Evolutionary conservation across 2,888 invertebrate species (phyloP).

Genomic region (Caenorhabditis doughertyi): DNA sequence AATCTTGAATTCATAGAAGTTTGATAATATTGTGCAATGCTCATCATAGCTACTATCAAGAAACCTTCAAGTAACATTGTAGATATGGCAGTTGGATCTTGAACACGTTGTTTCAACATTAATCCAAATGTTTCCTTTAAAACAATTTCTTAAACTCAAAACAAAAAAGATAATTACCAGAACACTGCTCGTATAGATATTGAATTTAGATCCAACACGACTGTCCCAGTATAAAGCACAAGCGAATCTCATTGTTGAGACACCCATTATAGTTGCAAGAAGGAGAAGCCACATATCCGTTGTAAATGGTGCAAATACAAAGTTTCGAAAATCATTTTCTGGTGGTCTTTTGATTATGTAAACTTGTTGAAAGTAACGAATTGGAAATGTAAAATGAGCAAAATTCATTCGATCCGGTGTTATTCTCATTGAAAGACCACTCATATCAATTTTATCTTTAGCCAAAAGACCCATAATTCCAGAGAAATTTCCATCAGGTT

Average conservation of each 20-base stretch:
- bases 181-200: constrained; percentile 65
- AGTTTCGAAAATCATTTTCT: constrained; percentile 70
- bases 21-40: constrained; percentile 70
- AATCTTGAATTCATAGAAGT: constrained; percentile 74
- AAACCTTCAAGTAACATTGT: constrained; percentile 68
- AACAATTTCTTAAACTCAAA: neutral
- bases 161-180: constrained; percentile 41
- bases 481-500: constrained; percentile 69
- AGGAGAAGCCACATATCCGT: constrained; percentile 68
- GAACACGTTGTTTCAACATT: constrained; percentile 71
- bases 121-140: constrained; percentile 71
- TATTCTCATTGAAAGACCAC: constrained; percentile 72
- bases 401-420: constrained; percentile 70
- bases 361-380: constrained; percentile 73
- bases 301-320: constrained; percentile 71
- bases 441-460: constrained; percentile 72
- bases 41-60: constrained; percentile 67
- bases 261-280: constrained; percentile 64
- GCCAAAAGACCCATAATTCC: constrained; percentile 74
- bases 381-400: constrained; percentile 74
- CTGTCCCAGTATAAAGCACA: constrained; percentile 67
- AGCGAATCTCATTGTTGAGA: constrained; percentile 63
- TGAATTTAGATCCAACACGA: constrained; percentile 62
- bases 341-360: constrained; percentile 70
- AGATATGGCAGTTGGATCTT: constrained; percentile 61